A percentile compares a stretch with the other conserved stretches of the same genome.
These are phyloP conservation scores for Dryadula phaetusa DNA, from an alignment of 2,888 invertebrate species.

Conservation along the genomic window DNA sequence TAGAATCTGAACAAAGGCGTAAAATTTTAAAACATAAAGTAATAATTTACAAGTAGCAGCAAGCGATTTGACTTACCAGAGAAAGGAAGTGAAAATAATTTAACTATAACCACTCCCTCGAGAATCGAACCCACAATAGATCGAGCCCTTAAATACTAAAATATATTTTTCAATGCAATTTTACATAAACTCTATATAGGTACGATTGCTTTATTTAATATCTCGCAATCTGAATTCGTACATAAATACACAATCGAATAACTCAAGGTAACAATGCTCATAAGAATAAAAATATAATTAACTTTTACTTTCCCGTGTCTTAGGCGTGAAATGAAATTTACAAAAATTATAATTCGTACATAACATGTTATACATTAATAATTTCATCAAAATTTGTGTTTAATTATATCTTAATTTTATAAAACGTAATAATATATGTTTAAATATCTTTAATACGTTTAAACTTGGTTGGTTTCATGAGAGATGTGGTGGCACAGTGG, in stretches of 20 bases:
- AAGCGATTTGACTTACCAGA: too few relatives aligned
- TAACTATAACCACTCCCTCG: too few relatives aligned
- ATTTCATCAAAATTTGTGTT: background rate
- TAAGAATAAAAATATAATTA: constrained; percentile 14
- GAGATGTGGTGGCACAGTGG: too few relatives aligned
- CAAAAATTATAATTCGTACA: constrained; percentile 22
- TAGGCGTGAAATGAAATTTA: constrained; percentile 20
- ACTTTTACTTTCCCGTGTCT: constrained; percentile 19
- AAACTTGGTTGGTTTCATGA: background rate
- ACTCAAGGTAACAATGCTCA: constrained; percentile 2
- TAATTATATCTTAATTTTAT: background rate
- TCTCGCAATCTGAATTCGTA: background rate
- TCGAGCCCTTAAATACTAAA: too few relatives aligned
- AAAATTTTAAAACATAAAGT: too few relatives aligned
- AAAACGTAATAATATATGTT: background rate
- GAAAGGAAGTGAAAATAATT: too few relatives aligned
- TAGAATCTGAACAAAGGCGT: too few relatives aligned
- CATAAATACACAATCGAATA: constrained; percentile 6
- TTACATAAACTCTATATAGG: background rate
- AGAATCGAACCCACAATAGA: too few relatives aligned
- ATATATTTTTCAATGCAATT: too few relatives aligned
- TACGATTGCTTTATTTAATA: background rate
- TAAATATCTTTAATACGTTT: background rate
- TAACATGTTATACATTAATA: constrained; percentile 3
- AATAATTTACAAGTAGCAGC: too few relatives aligned